A percentile compares a stretch with the other conserved stretches of the same genome.
Evolutionary conservation across 2,888 invertebrate species (phyloP).

Genomic region (Nephrotoma appendiculata): DNA sequence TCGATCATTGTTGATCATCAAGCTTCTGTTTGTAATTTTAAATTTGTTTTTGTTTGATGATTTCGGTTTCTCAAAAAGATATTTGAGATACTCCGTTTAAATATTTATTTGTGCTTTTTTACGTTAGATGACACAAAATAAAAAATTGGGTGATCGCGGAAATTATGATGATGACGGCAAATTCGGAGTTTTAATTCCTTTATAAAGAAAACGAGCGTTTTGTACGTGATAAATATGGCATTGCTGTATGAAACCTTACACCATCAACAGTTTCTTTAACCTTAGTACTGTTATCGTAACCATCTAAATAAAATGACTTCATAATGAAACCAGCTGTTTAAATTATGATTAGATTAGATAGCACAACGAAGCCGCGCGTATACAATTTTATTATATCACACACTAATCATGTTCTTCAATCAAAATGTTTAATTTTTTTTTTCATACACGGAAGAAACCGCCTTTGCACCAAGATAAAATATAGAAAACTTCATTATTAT

Average conservation of each 20-base stretch:
- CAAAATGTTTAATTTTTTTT: background rate
- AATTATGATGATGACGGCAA: background rate
- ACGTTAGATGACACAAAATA: background rate
- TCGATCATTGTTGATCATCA: background rate
- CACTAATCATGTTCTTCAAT: background rate
- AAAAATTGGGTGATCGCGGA: background rate
- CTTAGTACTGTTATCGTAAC: background rate
- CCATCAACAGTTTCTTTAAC: background rate
- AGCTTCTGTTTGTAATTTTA: background rate
- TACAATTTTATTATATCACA: too few relatives aligned
- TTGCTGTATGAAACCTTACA: background rate
- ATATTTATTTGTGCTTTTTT: background rate
- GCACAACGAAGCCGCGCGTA: background rate
- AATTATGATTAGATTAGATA: background rate
- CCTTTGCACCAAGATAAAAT: background rate
- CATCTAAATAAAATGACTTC: background rate
- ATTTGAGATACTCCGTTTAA: background rate
- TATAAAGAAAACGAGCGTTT: background rate
- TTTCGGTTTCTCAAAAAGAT: background rate
- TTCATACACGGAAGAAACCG: background rate
- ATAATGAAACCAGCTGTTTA: background rate
- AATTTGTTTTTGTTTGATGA: background rate
- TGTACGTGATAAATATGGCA: background rate
- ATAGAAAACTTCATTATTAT: background rate
- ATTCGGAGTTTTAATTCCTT: background rate